These are phyloP conservation scores for Cotesia congregata DNA, from an alignment of 2,888 invertebrate genomes.

Conservation along the genomic window DNA sequence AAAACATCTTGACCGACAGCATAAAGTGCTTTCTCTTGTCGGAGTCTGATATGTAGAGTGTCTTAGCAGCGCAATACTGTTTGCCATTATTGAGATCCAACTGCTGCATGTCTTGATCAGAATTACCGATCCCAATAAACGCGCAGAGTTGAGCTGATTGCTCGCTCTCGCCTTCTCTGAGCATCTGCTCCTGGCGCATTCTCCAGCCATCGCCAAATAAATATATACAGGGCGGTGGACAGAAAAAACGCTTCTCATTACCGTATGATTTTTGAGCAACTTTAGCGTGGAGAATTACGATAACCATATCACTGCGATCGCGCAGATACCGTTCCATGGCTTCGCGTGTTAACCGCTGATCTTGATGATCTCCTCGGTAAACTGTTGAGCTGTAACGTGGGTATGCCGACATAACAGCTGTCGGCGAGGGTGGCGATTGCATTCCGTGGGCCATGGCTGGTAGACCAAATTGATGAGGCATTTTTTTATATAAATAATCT, in stretches of 20 bases:
- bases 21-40: constrained; percentile 99
- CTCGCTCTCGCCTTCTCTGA: constrained; percentile 89
- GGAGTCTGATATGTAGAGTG: constrained; percentile 98
- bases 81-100: constrained; percentile 97
- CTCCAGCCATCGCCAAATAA: constrained; percentile 99
- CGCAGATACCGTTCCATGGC: constrained; percentile 97
- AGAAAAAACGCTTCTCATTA: constrained; percentile 99
- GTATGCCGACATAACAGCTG: constrained; percentile 72
- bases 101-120: constrained; percentile 99
- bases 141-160: constrained; percentile 96
- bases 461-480: constrained; percentile 87
- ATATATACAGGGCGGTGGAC: constrained; percentile 99
- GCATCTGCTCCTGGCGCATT: constrained; percentile 92
- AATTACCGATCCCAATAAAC: constrained; percentile 98
- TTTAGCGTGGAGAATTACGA: constrained; percentile 98
- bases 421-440: constrained; percentile 86
- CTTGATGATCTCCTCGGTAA: constrained; percentile 79
- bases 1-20: constrained; percentile 99
- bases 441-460: constrained; percentile 80
- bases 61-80: constrained; percentile 99
- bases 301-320: constrained; percentile 94
- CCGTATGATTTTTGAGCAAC: constrained; percentile 99
- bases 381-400: constrained; percentile 78
- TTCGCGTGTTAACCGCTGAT: constrained; percentile 87
- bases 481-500: constrained; percentile 67